phyloP scores from a whole-genome alignment of 2,797 vertebrate genomes.

The Corythornis leucogaster region DNA sequence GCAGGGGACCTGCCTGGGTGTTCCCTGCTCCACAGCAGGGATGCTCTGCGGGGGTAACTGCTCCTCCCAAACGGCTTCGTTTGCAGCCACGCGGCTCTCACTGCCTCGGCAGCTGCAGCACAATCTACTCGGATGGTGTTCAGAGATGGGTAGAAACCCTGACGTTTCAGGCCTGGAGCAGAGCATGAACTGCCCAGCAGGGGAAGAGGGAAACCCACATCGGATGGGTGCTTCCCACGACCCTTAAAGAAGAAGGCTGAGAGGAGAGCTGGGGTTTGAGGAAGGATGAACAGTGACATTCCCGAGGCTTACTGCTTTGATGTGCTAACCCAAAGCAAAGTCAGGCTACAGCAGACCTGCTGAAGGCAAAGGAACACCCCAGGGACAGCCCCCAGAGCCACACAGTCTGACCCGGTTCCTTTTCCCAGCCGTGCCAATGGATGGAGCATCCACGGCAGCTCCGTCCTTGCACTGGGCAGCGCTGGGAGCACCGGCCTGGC shows the following conservation, averaged over 20 bases:
- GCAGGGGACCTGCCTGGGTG: background rate
- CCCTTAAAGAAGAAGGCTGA: background rate
- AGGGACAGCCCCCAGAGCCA: background rate
- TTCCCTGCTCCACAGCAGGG: background rate
- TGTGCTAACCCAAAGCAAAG: constrained; percentile 11
- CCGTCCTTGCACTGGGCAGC: background rate
- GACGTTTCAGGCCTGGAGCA: background rate
- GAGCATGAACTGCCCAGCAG: background rate
- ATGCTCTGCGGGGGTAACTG: background rate
- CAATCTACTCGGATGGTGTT: background rate
- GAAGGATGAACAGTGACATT: background rate
- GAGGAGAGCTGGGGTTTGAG: background rate
- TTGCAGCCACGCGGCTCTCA: background rate
- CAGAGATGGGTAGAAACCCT: background rate
- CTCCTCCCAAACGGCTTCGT: background rate
- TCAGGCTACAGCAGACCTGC: constrained; percentile 6
- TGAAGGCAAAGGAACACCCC: background rate
- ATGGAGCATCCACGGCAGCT: background rate
- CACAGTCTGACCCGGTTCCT: background rate
- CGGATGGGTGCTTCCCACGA: background rate
- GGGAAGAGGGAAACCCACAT: background rate
- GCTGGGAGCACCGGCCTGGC: background rate
- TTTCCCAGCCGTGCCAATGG: background rate
- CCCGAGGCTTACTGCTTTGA: background rate
- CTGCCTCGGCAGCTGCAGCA: background rate